phyloP scores from a whole-genome alignment of 2,797 vertebrate species.

The Falco peregrinus region DNA sequence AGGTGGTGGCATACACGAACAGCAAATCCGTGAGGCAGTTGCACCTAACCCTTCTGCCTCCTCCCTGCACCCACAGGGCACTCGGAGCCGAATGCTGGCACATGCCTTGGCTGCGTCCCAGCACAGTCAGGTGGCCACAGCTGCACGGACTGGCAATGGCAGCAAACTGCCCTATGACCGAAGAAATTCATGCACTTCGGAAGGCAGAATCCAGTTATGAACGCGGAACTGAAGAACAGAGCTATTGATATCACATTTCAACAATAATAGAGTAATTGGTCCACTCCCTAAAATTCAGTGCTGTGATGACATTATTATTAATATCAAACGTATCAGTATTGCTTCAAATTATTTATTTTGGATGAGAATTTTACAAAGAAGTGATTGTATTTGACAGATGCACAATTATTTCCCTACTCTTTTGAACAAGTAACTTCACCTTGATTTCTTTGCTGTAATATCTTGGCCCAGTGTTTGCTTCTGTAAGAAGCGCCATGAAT shows the following conservation, averaged over 20 bases:
- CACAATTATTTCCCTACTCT: neutral
- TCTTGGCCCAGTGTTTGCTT: neutral
- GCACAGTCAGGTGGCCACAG: neutral
- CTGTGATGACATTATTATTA: neutral
- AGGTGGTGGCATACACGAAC: neutral
- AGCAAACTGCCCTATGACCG: too few relatives aligned
- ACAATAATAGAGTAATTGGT: neutral
- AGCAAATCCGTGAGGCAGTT: neutral
- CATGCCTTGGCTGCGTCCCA: neutral
- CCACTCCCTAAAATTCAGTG: neutral
- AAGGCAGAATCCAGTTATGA: neutral
- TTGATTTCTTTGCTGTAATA: neutral
- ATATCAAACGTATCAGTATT: neutral
- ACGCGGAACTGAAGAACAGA: neutral
- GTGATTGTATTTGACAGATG: neutral
- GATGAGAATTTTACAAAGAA: neutral
- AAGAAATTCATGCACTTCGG: neutral
- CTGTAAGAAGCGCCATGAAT: neutral
- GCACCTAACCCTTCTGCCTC: neutral
- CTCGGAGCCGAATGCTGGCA: neutral
- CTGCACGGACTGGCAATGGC: fast-evolving
- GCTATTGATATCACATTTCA: neutral
- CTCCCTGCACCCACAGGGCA: neutral
- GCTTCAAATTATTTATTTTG: neutral
- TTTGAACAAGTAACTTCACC: neutral